Evolutionary conservation across 1,140 invertebrate genomes (phyloP).

Genomic region (Drosophila athabasca): DNA sequence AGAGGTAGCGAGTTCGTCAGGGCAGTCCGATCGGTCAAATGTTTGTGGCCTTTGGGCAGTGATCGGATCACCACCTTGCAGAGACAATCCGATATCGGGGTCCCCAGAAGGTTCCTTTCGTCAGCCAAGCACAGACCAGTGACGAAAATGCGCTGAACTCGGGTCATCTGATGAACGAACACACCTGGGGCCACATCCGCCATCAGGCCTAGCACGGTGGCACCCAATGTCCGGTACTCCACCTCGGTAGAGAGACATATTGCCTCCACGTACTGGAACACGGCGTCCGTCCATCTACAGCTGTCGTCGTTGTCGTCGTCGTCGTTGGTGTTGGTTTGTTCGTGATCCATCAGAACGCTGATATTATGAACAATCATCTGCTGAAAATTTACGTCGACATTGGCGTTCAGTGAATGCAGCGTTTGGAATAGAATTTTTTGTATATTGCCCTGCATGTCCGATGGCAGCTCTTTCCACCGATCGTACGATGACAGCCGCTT

Average conservation of each 20-base stretch:
- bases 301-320: too few species aligned
- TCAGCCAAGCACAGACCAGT: constrained; percentile 8
- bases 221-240: not conserved
- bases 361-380: constrained; percentile 4
- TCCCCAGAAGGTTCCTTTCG: not conserved
- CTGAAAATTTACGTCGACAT: constrained; percentile 13
- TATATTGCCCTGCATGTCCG: not conserved
- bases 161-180: constrained; percentile 4
- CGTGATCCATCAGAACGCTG: constrained; percentile 9
- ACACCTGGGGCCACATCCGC: constrained; percentile 4
- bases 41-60: constrained; percentile 3
- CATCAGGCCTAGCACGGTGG: constrained; percentile 9
- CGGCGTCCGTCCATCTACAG: constrained; percentile 8
- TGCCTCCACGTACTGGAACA: constrained; percentile 12
- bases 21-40: not conserved
- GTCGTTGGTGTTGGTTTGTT: not conserved
- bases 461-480: constrained; percentile 1
- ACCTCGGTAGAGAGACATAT: not conserved
- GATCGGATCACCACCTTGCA: constrained; percentile 1
- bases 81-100: constrained; percentile 10
- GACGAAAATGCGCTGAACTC: constrained; percentile 13
- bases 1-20: not conserved
- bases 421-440: constrained; percentile 7
- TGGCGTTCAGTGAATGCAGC: not conserved
- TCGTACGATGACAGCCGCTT: not conserved